Percentiles rank a stretch among this genome's conserved stretches.
These are phyloP conservation scores for Lamellibrachia satsuma DNA, from an alignment of 2,888 invertebrate species.

Conservation along the genomic window DNA sequence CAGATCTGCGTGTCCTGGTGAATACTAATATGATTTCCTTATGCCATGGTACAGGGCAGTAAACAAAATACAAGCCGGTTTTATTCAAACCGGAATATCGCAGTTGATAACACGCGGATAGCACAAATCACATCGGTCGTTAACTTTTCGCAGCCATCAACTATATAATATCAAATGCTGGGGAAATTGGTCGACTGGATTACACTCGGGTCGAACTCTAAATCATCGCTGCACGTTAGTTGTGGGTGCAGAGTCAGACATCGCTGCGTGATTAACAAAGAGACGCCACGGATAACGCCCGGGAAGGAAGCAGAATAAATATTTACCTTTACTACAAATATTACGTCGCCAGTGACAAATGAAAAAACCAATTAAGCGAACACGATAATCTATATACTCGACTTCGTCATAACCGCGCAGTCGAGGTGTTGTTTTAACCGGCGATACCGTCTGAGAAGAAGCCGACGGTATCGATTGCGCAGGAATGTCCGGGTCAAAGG, in stretches of 20 bases:
- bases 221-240: not conserved
- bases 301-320: not conserved
- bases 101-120: not conserved
- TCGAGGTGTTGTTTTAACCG: not conserved
- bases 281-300: not conserved
- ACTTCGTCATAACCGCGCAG: not conserved
- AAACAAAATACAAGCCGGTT: no score
- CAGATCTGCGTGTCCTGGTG: no score
- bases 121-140: not conserved
- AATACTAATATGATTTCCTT: not conserved
- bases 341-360: not conserved
- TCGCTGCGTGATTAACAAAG: conserved; percentile 7
- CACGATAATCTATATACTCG: not conserved
- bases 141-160: not conserved
- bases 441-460: not conserved
- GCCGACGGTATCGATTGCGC: not conserved
- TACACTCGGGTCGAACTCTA: not conserved
- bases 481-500: not conserved
- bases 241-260: not conserved
- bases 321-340: not conserved
- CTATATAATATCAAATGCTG: not conserved
- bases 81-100: no score
- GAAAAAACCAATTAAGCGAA: not conserved
- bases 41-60: not conserved
- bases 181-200: no score